Percentiles rank a stretch among this genome's conserved stretches.
phyloP scores from a whole-genome alignment of 37 sponge, comb jelly and placozoan species.

The Halisarca cf. caerulea region DNA sequence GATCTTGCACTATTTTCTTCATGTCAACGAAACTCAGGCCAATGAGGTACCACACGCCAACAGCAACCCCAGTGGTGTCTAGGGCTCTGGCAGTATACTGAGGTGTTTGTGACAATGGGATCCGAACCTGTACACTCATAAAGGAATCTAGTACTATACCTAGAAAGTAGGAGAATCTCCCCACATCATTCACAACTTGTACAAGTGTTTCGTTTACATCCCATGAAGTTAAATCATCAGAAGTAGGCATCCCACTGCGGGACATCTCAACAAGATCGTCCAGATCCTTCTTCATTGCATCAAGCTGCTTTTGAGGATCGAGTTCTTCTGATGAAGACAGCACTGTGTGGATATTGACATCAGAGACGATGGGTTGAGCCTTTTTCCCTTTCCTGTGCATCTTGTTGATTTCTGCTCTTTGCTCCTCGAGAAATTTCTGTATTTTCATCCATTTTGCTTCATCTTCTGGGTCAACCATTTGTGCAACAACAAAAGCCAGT shows the following conservation, averaged over 20 bases:
- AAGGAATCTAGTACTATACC: constrained; percentile 14
- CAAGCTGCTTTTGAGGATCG: not conserved
- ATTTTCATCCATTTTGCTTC: not conserved
- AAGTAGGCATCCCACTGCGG: not conserved
- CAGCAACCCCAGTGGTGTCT: not conserved
- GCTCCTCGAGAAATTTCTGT: not conserved
- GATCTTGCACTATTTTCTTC: constrained; percentile 21
- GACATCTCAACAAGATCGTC: not conserved
- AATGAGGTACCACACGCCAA: constrained; percentile 52
- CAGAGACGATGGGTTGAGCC: not conserved
- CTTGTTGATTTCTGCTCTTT: not conserved
- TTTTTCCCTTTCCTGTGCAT: not conserved
- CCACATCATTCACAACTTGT: not conserved
- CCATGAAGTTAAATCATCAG: not conserved
- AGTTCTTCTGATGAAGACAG: not conserved
- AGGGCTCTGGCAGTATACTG: constrained; percentile 27
- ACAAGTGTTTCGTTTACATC: not conserved
- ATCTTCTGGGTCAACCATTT: not conserved
- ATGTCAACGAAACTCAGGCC: constrained; percentile 39
- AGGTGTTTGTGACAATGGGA: not conserved
- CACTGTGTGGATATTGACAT: not conserved
- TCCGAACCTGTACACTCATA: constrained; percentile 20
- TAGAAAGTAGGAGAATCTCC: not conserved
- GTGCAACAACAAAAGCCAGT: not conserved
- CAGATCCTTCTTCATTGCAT: not conserved